A percentile compares a stretch with the other conserved stretches of the same genome.
Conservation (phyloP, 2,888 invertebrate genomes). For the Ichneumoninae sp. region DNA sequence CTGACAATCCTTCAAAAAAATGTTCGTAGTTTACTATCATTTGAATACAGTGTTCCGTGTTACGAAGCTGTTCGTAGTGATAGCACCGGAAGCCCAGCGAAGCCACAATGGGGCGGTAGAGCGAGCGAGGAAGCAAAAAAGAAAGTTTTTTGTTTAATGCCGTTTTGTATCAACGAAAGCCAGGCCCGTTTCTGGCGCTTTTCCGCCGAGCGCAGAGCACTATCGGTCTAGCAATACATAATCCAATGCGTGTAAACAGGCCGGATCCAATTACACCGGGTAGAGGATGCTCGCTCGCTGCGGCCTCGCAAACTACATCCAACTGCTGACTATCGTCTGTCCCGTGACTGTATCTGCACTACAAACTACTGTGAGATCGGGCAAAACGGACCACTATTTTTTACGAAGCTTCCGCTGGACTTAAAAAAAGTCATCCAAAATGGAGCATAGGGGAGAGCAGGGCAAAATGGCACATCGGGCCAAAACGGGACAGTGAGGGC, state of each 20-base stretch:
- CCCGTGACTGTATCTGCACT: slow-evolving; percentile 29
- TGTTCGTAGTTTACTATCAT: not conserved
- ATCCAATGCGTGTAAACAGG: slow-evolving; percentile 65
- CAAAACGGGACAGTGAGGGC: no score
- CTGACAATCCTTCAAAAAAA: not conserved
- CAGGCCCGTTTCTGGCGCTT: slow-evolving; percentile 15
- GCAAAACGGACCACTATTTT: not conserved
- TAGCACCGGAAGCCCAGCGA: not conserved
- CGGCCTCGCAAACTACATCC: slow-evolving; percentile 57
- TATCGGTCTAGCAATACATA: slow-evolving; percentile 53
- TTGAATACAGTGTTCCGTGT: slow-evolving; percentile 7
- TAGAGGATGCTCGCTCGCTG: slow-evolving; percentile 40
- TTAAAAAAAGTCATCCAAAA: not conserved
- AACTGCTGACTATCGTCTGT: slow-evolving; percentile 56
- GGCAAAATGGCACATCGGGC: no score
- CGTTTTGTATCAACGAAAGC: not conserved
- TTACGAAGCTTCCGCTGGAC: not conserved
- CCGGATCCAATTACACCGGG: slow-evolving; percentile 63
- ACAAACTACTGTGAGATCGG: slow-evolving; percentile 25
- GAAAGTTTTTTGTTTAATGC: slow-evolving; percentile 25
- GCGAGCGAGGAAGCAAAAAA: not conserved
- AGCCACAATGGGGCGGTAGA: not conserved
- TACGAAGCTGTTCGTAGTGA: slow-evolving; percentile 12
- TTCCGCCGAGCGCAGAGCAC: slow-evolving; percentile 15
- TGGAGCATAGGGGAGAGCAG: no score